Conservation (phyloP, 1,140 invertebrate genomes). For the Notospermus geniculatus region DNA sequence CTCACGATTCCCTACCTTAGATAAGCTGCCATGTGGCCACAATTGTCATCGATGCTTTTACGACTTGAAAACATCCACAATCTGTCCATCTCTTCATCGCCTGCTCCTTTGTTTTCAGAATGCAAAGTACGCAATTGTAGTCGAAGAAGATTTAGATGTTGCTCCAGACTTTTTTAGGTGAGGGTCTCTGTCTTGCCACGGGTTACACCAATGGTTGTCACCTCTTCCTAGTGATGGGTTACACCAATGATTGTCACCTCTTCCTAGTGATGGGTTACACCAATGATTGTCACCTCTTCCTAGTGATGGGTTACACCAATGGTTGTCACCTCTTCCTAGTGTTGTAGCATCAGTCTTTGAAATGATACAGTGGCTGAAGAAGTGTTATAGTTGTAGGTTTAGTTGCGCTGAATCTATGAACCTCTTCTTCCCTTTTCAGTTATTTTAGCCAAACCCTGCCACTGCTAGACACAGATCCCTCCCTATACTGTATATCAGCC, state of each 20-base stretch:
- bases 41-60: conserved; percentile 12
- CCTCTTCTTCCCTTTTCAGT: conserved; percentile 46
- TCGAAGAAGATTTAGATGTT: conserved; percentile 69
- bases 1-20: no score
- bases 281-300: no score
- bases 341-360: no score
- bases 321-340: no score
- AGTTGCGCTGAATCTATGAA: not conserved
- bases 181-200: conserved; percentile 21
- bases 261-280: no score
- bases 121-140: conserved; percentile 64
- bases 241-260: no score
- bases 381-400: not conserved
- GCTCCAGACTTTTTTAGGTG: conserved; percentile 67
- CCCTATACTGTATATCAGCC: conserved; percentile 66
- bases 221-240: no score
- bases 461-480: conserved; percentile 62
- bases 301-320: no score
- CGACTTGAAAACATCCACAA: not conserved
- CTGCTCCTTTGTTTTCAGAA: conserved; percentile 39
- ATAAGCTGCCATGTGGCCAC: not conserved
- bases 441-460: conserved; percentile 66
- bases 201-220: no score
- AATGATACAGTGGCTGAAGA: no score
- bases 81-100: not conserved